Base-by-base conservation (phyloP, 2,113 vertebrate species). In the Eurypyga helias region DNA sequence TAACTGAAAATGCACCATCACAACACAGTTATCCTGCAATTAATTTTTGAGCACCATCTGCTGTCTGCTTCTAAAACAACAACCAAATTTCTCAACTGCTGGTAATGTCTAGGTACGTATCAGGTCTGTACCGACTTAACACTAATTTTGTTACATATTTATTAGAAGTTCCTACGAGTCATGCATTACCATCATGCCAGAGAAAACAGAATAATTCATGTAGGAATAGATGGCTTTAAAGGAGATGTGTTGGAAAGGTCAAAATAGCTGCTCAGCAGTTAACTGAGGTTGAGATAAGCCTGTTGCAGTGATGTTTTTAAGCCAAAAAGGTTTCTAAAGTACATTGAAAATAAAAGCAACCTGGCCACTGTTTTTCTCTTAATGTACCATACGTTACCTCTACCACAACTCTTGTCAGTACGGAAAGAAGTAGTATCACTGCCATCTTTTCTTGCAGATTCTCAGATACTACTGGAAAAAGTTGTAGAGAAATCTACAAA, bases 11-110 rank as follows among this genome's bases (percentile, higher is more conserved):
- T 6, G 7, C 7, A 49, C 23, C 31, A 38, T 23, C n/a, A 15
- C 34, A 33, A 45, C 11, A 66, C 60, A 18, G 13, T 70, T 61
- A 43, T 13, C 13, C 77, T 33, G 65, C 51, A 2, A 79, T 81
- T 95, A 87, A 91, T 64, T 96, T 88, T 78, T 55, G 49, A 89
- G 94, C 95, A 81, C 97, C 95, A 96, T 87, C 96, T 96, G 72
- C 89, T 95, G 97, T 93, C 23, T 66, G 9, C 41, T 83, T 77
- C 36, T 64, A 62, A 80, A 92, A 93, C 60, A 85, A 62, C 91
- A 6, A 62, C 31, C 7, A 43, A 15, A 82, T 89, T 76, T 87
- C 72, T 26, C 26, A 69, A 8, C 10, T 31, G 23, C 20, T 26
- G n/a, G 7, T 12, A 81, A 70, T 31, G 19, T 7, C 13, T 8